These are phyloP conservation scores for Phthorimaea operculella DNA, from an alignment of 1,140 invertebrate genomes.

Conservation along the genomic window DNA sequence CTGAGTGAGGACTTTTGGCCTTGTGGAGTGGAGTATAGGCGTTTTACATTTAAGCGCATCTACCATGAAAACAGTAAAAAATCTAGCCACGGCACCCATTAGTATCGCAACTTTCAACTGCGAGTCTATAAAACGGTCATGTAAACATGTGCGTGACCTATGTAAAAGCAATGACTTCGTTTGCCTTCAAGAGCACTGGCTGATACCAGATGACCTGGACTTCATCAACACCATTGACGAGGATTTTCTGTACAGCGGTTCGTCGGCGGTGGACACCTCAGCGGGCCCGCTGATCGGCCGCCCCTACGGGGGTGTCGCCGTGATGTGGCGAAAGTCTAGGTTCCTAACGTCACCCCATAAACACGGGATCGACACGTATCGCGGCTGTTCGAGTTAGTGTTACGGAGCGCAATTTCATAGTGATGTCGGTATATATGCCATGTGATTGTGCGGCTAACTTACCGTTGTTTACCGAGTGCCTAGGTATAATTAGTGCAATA, in stretches of 20 bases:
- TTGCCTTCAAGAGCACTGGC: background rate
- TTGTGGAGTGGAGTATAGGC: background rate
- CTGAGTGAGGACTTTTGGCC: slow-evolving; percentile 5
- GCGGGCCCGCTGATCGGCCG: background rate
- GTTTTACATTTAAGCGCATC: background rate
- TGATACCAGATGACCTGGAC: background rate
- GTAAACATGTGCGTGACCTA: background rate
- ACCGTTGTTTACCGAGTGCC: background rate
- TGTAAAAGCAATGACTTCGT: background rate
- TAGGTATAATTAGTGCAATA: slow-evolving; percentile 1
- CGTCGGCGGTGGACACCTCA: slow-evolving; percentile 2
- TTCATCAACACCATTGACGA: background rate
- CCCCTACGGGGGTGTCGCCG: background rate
- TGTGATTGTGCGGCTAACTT: background rate
- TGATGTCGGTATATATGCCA: slow-evolving; percentile 3
- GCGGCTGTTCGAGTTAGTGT: background rate
- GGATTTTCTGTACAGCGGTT: background rate
- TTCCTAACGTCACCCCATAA: background rate
- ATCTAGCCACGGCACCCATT: background rate
- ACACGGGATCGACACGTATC: background rate
- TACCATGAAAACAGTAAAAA: background rate
- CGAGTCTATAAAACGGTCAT: background rate
- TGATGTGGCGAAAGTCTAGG: background rate
- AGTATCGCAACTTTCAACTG: background rate
- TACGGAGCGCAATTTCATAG: background rate